Percentiles rank a stretch among this genome's conserved stretches.
Conservation (phyloP, 2,888 invertebrate species). For the Phytoseiulus persimilis region DNA sequence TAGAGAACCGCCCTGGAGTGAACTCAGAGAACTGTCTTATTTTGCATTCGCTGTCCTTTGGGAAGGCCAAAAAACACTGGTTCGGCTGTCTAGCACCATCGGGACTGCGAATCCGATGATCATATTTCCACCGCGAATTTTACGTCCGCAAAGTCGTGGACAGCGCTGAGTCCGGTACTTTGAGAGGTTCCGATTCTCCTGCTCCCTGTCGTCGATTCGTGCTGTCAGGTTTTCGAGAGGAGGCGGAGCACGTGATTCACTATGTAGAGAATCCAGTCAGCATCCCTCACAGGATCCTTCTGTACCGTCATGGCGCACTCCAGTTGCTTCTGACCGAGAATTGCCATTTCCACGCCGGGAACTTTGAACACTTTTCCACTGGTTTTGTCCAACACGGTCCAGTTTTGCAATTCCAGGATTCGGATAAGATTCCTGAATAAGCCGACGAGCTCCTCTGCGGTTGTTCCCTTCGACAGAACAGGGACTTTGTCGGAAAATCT, state of each 20-base stretch:
- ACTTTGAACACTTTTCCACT: background rate
- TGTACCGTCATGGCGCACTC: background rate
- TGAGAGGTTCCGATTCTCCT: no score
- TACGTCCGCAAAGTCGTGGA: no score
- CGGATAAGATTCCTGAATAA: background rate
- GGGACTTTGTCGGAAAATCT: background rate
- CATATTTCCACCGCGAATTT: no score
- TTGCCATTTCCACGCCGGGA: background rate
- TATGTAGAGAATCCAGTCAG: background rate
- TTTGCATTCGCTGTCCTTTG: no score
- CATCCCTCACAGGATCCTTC: background rate
- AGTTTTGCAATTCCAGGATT: background rate
- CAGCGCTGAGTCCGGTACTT: no score
- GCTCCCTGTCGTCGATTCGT: background rate
- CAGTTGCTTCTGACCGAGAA: background rate
- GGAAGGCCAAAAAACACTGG: no score
- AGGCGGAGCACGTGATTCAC: background rate
- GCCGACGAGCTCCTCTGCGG: background rate
- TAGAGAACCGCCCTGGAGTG: no score
- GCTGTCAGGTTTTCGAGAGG: background rate
- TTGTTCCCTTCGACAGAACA: background rate
- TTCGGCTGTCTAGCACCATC: no score
- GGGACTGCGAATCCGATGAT: no score
- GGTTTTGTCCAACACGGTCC: background rate
- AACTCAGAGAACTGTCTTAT: no score